Evolutionary conservation across 2,888 invertebrate species (phyloP).

Genomic region (Drosophila neotestacea): DNA sequence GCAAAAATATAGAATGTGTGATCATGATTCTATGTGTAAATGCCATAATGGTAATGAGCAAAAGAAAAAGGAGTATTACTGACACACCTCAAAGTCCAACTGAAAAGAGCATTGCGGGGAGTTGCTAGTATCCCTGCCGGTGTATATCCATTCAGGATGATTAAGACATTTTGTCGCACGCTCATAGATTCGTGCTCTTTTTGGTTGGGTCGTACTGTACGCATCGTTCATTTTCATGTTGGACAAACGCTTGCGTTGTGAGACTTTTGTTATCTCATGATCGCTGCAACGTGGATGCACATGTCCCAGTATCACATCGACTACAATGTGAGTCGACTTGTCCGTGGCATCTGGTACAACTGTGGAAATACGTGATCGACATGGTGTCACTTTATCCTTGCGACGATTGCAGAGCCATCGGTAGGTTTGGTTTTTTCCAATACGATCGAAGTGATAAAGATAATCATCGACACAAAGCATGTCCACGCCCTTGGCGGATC

Average conservation of each 20-base stretch:
- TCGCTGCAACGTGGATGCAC: constrained; percentile 77
- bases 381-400: constrained; percentile 75
- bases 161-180: constrained; percentile 58
- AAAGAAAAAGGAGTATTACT: not conserved
- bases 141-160: constrained; percentile 67
- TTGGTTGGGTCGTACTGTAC: constrained; percentile 66
- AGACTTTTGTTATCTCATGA: constrained; percentile 77
- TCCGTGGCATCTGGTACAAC: constrained; percentile 65
- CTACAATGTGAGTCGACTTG: constrained; percentile 67
- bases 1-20: too few relatives aligned
- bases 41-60: too few relatives aligned
- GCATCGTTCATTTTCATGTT: constrained; percentile 71
- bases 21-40: too few relatives aligned
- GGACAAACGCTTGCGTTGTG: constrained; percentile 77
- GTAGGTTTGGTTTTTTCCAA: constrained; percentile 74
- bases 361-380: constrained; percentile 78
- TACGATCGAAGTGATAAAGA: constrained; percentile 81
- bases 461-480: constrained; percentile 81
- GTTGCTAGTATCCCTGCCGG: constrained; percentile 22
- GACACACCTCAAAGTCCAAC: constrained; percentile 66
- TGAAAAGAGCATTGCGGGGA: constrained; percentile 45
- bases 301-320: constrained; percentile 70
- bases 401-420: constrained; percentile 81
- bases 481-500: constrained; percentile 82
- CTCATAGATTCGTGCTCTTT: constrained; percentile 62